These are phyloP conservation scores for Erpetoichthys calabaricus DNA, from an alignment of 2,797 vertebrate genomes.

Conservation along the genomic window DNA sequence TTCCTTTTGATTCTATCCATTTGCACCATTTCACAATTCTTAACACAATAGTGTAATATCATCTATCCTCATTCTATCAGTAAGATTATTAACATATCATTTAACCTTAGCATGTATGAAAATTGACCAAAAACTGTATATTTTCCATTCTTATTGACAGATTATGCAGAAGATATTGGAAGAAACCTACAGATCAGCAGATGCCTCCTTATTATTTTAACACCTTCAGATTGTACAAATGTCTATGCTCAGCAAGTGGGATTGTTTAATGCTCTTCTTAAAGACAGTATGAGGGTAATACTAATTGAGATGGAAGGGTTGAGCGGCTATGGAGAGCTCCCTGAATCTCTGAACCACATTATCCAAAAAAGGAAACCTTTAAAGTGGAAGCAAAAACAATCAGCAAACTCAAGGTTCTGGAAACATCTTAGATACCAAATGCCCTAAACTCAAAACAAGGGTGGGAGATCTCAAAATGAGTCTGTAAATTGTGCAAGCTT, in stretches of 20 bases:
- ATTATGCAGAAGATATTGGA: conserved; percentile 36
- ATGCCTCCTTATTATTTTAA: conserved; percentile 58
- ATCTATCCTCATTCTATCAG: too few species aligned
- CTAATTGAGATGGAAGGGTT: conserved; percentile 58
- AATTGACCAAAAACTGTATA: too few species aligned
- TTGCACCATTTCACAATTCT: too few species aligned
- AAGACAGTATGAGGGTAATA: conserved; percentile 52
- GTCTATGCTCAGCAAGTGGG: conserved; percentile 60
- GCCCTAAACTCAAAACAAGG: conserved; percentile 28
- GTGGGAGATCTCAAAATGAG: not conserved
- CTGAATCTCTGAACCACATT: conserved; percentile 54
- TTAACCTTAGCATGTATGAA: too few species aligned
- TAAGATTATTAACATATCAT: too few species aligned
- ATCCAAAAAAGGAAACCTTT: conserved; percentile 52
- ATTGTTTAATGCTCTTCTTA: conserved; percentile 56
- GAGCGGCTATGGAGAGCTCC: conserved; percentile 32
- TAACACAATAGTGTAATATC: too few species aligned
- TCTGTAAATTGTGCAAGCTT: not conserved
- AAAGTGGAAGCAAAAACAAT: conserved; percentile 40
- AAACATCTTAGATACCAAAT: conserved; percentile 66
- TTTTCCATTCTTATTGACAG: too few species aligned
- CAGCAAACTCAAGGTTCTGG: conserved; percentile 53
- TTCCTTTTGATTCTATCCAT: too few species aligned
- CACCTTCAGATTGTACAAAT: conserved; percentile 23
- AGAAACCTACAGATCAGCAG: conserved; percentile 52